These are phyloP conservation scores for Alectoris magna DNA, from an alignment of 2,797 vertebrate genomes.

Conservation along the genomic window DNA sequence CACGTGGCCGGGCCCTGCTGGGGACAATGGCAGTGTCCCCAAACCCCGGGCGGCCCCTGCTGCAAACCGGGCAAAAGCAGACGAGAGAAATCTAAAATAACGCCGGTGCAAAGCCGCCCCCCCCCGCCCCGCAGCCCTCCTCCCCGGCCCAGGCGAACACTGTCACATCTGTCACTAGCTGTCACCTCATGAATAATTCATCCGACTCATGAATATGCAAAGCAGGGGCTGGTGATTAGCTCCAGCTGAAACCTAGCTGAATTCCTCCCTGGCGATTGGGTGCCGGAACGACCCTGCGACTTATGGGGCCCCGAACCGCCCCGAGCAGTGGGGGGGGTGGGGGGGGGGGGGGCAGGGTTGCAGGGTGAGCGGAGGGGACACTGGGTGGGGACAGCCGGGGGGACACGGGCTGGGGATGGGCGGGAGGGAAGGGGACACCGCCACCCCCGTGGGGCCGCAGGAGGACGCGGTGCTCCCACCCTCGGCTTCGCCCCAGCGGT, in stretches of 20 bases:
- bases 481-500: rapidly evolving
- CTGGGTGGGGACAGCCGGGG: not conserved
- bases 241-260: slow-evolving; percentile 56
- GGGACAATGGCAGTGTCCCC: not conserved
- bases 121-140: not conserved
- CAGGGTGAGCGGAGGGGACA: not conserved
- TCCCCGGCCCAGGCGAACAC: slow-evolving; percentile 35
- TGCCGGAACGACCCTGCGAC: not conserved
- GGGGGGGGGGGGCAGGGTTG: no score
- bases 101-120: not conserved
- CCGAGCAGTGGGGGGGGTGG: rapidly evolving
- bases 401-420: not conserved
- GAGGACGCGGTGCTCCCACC: rapidly evolving
- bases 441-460: not conserved
- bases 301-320: not conserved
- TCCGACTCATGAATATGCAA: slow-evolving; percentile 75
- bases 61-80: not conserved
- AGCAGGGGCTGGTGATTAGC: slow-evolving; percentile 59
- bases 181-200: slow-evolving; percentile 79
- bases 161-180: slow-evolving; percentile 76
- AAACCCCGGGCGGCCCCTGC: not conserved
- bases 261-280: slow-evolving; percentile 33
- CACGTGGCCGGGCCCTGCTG: not conserved
- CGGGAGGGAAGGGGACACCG: not conserved
- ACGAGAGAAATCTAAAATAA: slow-evolving; percentile 25